Percentiles rank a stretch among this genome's conserved stretches.
phyloP scores from a whole-genome alignment of 2,888 invertebrate species.

The Orthosia incerta region DNA sequence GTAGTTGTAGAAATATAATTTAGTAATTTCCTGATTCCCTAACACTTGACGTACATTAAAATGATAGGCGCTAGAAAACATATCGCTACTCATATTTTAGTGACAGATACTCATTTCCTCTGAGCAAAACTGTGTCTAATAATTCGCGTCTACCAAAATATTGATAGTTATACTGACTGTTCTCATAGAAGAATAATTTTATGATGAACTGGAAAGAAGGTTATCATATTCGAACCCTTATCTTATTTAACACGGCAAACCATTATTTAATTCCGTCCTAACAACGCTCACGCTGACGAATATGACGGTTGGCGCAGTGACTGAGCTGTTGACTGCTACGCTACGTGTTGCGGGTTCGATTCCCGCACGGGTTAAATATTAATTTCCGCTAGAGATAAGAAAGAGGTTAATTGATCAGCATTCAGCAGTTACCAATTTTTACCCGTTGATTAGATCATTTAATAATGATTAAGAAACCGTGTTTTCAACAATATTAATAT shows the following conservation, averaged over 20 bases:
- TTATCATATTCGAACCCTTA: too few species aligned
- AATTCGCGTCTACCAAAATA: not conserved
- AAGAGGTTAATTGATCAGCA: too few species aligned
- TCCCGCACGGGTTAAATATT: not conserved
- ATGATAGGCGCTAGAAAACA: not conserved
- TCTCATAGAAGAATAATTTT: too few species aligned
- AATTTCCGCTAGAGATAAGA: too few species aligned
- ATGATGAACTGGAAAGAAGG: not conserved
- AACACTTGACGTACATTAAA: slow-evolving; percentile 21
- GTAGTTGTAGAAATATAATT: not conserved
- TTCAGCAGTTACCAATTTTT: too few species aligned
- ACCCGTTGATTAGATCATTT: too few species aligned
- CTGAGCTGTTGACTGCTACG: not conserved
- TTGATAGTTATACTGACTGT: not conserved
- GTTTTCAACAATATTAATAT: too few species aligned
- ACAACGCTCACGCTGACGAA: too few species aligned
- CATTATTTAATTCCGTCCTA: too few species aligned
- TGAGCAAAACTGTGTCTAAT: not conserved
- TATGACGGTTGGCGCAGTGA: too few species aligned
- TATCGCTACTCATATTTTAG: slow-evolving; percentile 32
- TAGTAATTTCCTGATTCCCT: not conserved
- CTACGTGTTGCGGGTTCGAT: not conserved
- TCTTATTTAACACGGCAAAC: too few species aligned
- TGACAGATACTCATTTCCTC: slow-evolving; percentile 46
- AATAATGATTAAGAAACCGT: too few species aligned